phyloP scores from a whole-genome alignment of 1,140 invertebrate genomes.

The Solenopsis fugax region DNA sequence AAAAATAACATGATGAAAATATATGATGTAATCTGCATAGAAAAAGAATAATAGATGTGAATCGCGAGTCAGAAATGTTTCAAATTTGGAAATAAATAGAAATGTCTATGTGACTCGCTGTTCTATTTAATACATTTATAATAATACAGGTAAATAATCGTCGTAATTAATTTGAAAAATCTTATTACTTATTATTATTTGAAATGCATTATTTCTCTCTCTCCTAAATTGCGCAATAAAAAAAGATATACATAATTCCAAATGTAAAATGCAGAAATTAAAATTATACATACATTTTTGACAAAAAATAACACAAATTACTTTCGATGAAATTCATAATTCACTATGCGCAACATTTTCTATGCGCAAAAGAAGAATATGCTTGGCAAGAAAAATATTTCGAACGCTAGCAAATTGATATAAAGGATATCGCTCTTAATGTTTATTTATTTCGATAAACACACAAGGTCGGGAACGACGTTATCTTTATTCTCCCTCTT shows the following conservation, averaged over 20 bases:
- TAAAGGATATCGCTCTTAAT: neutral
- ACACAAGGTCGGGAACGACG: neutral
- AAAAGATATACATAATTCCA: neutral
- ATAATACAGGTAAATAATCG: neutral
- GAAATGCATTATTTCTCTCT: neutral
- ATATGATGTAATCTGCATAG: neutral
- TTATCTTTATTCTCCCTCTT: neutral
- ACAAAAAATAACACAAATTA: neutral
- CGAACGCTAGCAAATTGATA: neutral
- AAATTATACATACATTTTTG: neutral
- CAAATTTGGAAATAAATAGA: neutral
- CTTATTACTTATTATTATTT: neutral
- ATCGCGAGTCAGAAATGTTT: neutral
- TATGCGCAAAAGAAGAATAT: neutral
- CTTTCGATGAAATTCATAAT: neutral
- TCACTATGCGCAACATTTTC: too few relatives aligned
- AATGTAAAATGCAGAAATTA: too few relatives aligned
- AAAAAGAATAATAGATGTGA: slow-evolving; percentile 8
- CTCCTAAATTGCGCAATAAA: neutral
- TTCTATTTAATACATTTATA: neutral
- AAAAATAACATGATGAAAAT: neutral
- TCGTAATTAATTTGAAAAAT: neutral
- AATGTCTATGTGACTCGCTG: neutral
- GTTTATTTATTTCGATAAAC: slow-evolving; percentile 8
- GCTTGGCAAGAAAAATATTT: neutral